A percentile compares a stretch with the other conserved stretches of the same genome.
Conservation (phyloP, 2,797 vertebrate species). For the Pempheris klunzingeri region DNA sequence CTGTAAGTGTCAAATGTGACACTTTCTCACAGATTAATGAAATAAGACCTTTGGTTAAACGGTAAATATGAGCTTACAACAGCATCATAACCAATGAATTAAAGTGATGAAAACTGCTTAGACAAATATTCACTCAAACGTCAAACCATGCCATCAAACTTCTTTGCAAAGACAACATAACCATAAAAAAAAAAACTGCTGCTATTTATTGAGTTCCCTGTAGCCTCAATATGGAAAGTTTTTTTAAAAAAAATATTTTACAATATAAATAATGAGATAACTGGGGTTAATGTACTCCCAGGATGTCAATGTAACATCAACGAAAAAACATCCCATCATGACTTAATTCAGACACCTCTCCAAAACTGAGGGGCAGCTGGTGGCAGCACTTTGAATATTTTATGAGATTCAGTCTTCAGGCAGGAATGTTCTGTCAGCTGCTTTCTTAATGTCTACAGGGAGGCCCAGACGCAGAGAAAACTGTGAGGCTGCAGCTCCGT, state of each 20-base stretch:
- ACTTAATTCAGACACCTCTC: conserved; percentile 18
- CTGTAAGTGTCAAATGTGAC: neutral
- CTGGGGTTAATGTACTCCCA: neutral
- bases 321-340: neutral
- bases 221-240: neutral
- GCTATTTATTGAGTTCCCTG: neutral
- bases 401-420: conserved; percentile 29
- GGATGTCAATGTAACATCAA: neutral
- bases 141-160: neutral
- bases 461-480: conserved; percentile 13
- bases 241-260: too few species aligned
- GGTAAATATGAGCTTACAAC: too few species aligned
- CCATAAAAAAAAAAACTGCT: neutral
- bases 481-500: neutral
- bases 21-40: too few species aligned
- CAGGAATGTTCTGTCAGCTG: conserved; percentile 20
- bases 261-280: too few species aligned
- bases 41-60: too few species aligned
- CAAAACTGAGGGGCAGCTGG: conserved; percentile 16
- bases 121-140: neutral
- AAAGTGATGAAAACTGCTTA: neutral
- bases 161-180: neutral
- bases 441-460: conserved; percentile 9
- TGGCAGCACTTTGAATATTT: conserved; percentile 48
- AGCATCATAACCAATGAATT: neutral